These are phyloP conservation scores for Lagodon rhomboides DNA, from an alignment of 2,797 vertebrate genomes.

Conservation along the genomic window DNA sequence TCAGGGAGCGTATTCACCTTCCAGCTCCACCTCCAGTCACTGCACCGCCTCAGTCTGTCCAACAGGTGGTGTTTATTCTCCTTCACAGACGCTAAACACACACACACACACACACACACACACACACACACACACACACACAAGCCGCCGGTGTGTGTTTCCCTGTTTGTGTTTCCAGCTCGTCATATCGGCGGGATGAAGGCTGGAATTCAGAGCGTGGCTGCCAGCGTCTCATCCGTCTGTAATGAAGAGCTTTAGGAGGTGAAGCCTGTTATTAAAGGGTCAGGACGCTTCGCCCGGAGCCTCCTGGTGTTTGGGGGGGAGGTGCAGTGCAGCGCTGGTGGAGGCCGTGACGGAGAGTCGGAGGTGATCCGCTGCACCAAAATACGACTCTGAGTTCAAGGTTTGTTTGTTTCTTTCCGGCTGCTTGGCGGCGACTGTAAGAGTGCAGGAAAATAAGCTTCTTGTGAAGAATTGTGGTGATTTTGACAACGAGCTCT, in stretches of 20 bases:
- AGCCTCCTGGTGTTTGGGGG: conserved; percentile 28
- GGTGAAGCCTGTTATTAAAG: conserved; percentile 60
- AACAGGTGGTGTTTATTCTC: conserved; percentile 37
- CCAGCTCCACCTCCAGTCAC: background rate
- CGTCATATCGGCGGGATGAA: conserved; percentile 36
- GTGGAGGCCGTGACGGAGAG: background rate
- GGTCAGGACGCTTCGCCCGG: conserved; percentile 34
- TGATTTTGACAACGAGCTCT: background rate
- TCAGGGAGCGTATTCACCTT: background rate
- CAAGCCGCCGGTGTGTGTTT: background rate
- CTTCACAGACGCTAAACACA: conserved; percentile 4
- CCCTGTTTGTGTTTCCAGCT: conserved; percentile 28
- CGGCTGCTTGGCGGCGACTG: background rate
- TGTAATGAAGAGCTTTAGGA: conserved; percentile 55
- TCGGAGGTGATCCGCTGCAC: background rate
- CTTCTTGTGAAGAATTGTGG: background rate
- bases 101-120: background rate
- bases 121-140: background rate
- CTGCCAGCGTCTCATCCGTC: conserved; percentile 46
- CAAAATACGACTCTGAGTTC: conserved; percentile 1
- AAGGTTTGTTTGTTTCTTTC: background rate
- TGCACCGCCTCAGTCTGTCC: conserved; percentile 12
- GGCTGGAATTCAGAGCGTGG: conserved; percentile 21
- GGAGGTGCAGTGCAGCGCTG: background rate
- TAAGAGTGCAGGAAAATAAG: background rate